These are phyloP conservation scores for Thryonomys swinderianus DNA, from an alignment of 2,113 vertebrate genomes.

Conservation along the genomic window DNA sequence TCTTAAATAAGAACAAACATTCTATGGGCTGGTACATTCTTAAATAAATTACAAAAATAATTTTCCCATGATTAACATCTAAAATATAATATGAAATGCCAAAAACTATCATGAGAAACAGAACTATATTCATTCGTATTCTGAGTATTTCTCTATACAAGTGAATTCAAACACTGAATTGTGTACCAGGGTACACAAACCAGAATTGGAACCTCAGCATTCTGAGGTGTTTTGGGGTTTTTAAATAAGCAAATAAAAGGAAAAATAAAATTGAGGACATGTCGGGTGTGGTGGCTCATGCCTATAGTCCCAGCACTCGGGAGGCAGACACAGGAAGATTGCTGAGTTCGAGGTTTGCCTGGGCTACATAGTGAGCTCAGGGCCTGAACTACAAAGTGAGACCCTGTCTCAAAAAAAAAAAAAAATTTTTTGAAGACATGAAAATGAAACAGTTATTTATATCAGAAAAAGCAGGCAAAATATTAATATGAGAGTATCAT, in stretches of 20 bases:
- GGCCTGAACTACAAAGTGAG: no score
- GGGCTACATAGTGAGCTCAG: no score
- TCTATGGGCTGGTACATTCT: background rate
- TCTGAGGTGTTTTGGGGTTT: background rate
- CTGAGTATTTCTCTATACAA: constrained; percentile 24
- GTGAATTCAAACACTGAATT: background rate
- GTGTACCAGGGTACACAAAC: no score
- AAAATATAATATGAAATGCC: background rate
- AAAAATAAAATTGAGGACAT: no score
- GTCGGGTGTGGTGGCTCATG: no score
- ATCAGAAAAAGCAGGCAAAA: background rate
- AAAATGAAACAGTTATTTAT: background rate
- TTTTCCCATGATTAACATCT: background rate
- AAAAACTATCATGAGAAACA: background rate
- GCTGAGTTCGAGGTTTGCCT: no score
- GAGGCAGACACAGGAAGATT: no score
- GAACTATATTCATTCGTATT: background rate
- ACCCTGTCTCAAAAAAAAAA: no score
- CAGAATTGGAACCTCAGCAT: background rate
- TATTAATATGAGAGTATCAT: background rate
- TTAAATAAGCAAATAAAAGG: background rate
- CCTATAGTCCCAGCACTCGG: no score
- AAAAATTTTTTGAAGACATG: background rate
- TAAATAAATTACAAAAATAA: background rate
- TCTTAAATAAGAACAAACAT: no score